Evolutionary conservation across 2,888 invertebrate genomes (phyloP).

Genomic region (Tricholauxania praeusta): DNA sequence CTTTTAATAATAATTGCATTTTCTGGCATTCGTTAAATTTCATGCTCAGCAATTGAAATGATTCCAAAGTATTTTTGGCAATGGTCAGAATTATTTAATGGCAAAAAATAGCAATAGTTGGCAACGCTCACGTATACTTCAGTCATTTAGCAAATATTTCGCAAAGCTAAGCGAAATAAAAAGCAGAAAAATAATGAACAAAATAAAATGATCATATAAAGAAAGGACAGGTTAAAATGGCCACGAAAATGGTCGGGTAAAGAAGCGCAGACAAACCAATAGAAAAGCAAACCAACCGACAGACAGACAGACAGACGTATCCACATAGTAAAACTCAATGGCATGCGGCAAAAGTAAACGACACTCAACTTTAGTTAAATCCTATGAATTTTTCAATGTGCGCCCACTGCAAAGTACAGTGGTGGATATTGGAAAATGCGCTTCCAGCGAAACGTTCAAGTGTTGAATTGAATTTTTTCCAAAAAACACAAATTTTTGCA

Average conservation of each 20-base stretch:
- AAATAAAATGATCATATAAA: background rate
- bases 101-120: conserved; percentile 25
- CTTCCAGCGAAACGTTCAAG: too few species aligned
- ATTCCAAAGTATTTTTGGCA: conserved; percentile 30
- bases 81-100: conserved; percentile 28
- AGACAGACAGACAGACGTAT: conserved; percentile 1
- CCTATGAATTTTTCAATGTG: too few species aligned
- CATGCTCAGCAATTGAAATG: conserved; percentile 18
- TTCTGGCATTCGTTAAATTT: background rate
- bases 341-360: too few species aligned
- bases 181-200: background rate
- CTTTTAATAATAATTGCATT: conserved; percentile 1
- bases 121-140: conserved; percentile 17
- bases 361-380: too few species aligned
- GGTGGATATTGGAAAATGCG: too few species aligned
- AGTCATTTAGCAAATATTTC: conserved; percentile 1
- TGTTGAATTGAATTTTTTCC: too few species aligned
- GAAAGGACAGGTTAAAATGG: conserved; percentile 22
- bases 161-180: too few species aligned
- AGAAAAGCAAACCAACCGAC: background rate
- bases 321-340: background rate
- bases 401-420: too few species aligned
- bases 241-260: conserved; percentile 16
- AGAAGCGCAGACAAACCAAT: conserved; percentile 1
- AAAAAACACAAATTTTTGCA: too few species aligned